Conservation (phyloP, 2,888 invertebrate species). For the Cyclophora punctaria region DNA sequence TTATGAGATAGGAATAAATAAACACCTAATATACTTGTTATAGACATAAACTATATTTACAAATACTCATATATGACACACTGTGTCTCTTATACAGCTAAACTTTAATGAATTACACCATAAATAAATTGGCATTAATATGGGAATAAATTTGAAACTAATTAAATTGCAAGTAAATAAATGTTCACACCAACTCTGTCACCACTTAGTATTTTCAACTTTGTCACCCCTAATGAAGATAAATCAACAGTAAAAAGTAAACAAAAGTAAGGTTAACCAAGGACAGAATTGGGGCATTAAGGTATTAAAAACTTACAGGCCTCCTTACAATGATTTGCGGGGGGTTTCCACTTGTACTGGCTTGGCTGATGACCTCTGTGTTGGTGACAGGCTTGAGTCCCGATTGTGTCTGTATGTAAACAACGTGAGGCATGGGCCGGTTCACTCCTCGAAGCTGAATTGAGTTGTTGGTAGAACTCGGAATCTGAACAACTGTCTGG, state of each 20-base stretch:
- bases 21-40: too few relatives aligned
- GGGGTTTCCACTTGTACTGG: constrained; percentile 66
- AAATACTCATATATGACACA: too few relatives aligned
- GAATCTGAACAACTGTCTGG: constrained; percentile 54
- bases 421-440: constrained; percentile 71
- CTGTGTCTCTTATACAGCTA: too few relatives aligned
- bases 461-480: constrained; percentile 52
- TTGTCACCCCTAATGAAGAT: too few relatives aligned
- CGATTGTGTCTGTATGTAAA: constrained; percentile 75
- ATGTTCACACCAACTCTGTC: too few relatives aligned
- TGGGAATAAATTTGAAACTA: neutral
- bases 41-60: too few relatives aligned
- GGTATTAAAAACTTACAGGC: constrained; percentile 52
- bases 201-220: too few relatives aligned
- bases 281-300: too few relatives aligned
- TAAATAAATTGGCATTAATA: too few relatives aligned
- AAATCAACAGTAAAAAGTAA: too few relatives aligned
- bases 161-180: neutral
- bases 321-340: constrained; percentile 69
- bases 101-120: too few relatives aligned
- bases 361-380: constrained; percentile 65
- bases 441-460: constrained; percentile 54
- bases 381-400: constrained; percentile 66
- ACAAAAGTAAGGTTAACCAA: too few relatives aligned
- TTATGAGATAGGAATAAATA: neutral